Evolutionary conservation across 2,797 vertebrate genomes (phyloP).

Genomic region (Limnodromus scolopaceus): DNA sequence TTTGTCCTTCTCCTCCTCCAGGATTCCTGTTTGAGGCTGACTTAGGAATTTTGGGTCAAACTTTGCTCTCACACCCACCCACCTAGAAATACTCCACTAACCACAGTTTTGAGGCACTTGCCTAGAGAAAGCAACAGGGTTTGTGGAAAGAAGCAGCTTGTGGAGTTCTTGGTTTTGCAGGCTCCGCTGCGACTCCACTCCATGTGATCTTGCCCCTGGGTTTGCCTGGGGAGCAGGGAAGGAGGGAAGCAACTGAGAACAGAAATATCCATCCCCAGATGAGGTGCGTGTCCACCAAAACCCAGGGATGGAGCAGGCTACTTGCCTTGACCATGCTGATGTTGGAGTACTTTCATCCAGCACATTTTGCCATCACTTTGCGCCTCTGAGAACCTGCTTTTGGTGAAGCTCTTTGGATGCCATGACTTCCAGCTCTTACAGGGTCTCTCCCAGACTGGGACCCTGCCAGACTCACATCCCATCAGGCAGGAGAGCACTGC

Average conservation of each 20-base stretch:
- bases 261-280: neutral
- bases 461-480: neutral
- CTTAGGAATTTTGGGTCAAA: neutral
- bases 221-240: neutral
- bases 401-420: neutral
- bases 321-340: neutral
- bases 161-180: neutral
- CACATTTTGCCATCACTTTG: neutral
- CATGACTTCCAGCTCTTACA: neutral
- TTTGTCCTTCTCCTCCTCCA: slow-evolving; percentile 14
- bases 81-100: neutral
- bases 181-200: fast-evolving
- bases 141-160: neutral
- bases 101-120: neutral
- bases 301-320: neutral
- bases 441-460: neutral
- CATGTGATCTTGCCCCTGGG: neutral
- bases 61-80: neutral
- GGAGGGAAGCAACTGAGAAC: neutral
- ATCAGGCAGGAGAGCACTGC: neutral
- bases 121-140: neutral
- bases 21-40: neutral
- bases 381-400: neutral
- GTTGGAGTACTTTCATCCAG: neutral
- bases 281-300: fast-evolving